Conservation (phyloP, 2,797 vertebrate species). For the Characodon lateralis region DNA sequence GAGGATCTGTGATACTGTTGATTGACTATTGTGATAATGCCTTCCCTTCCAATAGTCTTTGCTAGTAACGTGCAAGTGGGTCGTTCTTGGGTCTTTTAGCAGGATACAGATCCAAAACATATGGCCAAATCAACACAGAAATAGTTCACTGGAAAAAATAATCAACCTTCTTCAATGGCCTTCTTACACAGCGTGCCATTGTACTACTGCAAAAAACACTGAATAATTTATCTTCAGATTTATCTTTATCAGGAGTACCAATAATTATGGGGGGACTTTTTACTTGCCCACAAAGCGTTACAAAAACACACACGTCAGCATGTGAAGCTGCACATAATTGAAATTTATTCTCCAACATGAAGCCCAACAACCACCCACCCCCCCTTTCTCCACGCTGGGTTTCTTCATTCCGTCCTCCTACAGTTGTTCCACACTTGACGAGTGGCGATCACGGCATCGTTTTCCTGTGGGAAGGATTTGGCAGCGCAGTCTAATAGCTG, state of each 20-base stretch:
- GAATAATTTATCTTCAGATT: background rate
- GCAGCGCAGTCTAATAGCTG: slow-evolving; percentile 86
- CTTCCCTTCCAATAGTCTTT: background rate
- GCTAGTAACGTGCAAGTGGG: background rate
- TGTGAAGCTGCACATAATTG: slow-evolving; percentile 93
- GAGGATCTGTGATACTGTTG: background rate
- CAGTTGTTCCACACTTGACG: slow-evolving; percentile 77
- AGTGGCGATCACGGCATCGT: slow-evolving; percentile 87
- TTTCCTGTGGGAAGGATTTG: slow-evolving; percentile 72
- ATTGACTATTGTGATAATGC: background rate
- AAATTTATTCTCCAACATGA: slow-evolving; percentile 96
- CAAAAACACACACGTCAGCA: slow-evolving; percentile 84
- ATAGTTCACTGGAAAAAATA: background rate
- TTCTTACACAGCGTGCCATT: background rate
- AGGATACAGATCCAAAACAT: background rate
- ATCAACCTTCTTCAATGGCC: background rate
- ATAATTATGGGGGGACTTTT: slow-evolving; percentile 5
- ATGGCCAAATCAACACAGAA: background rate
- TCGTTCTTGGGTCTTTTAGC: background rate
- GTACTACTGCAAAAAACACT: background rate
- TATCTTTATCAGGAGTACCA: background rate
- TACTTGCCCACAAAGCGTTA: slow-evolving; percentile 9
- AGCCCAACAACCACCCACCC: slow-evolving; percentile 92
- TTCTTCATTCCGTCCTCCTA: slow-evolving; percentile 47
- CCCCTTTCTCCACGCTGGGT: slow-evolving; percentile 55